Evolutionary conservation across 1,140 invertebrate species (phyloP).

Genomic region (Agrilus planipennis): DNA sequence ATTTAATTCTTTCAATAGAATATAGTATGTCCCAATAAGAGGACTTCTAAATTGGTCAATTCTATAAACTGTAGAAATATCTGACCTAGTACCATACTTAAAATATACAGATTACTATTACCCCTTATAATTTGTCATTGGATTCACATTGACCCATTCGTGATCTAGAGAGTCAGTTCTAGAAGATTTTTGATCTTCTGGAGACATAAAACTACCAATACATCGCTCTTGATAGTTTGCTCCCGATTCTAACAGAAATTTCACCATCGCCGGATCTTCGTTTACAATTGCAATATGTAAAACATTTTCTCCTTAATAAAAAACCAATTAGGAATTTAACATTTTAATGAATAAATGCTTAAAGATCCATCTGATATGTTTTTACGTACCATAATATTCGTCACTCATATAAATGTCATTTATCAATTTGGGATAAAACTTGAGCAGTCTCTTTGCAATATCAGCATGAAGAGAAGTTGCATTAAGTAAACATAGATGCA

Average conservation of each 20-base stretch:
- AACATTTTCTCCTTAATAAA: slow-evolving; percentile 82
- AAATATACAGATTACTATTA: slow-evolving; percentile 34
- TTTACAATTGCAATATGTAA: slow-evolving; percentile 97
- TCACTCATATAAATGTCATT: slow-evolving; percentile 93
- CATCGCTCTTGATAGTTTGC: slow-evolving; percentile 84
- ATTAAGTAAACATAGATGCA: slow-evolving; percentile 88
- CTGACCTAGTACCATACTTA: too few relatives aligned
- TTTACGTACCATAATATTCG: slow-evolving; percentile 81
- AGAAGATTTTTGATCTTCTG: slow-evolving; percentile 92
- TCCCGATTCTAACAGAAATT: slow-evolving; percentile 84
- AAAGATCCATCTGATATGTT: background rate
- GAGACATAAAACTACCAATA: slow-evolving; percentile 91
- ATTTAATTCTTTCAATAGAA: too few relatives aligned
- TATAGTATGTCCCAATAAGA: too few relatives aligned
- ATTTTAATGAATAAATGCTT: slow-evolving; percentile 2
- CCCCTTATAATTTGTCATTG: slow-evolving; percentile 89
- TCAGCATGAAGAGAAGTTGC: slow-evolving; percentile 85
- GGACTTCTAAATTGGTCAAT: too few relatives aligned
- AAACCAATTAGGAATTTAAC: slow-evolving; percentile 7
- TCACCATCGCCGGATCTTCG: slow-evolving; percentile 95
- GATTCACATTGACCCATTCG: slow-evolving; percentile 78
- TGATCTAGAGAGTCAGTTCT: slow-evolving; percentile 78
- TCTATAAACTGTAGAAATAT: too few relatives aligned
- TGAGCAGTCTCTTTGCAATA: slow-evolving; percentile 80
- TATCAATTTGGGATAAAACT: slow-evolving; percentile 89